A percentile compares a stretch with the other conserved stretches of the same genome.
Evolutionary conservation across 2,797 vertebrate genomes (phyloP).

Genomic region (Atherinosoma microstoma): DNA sequence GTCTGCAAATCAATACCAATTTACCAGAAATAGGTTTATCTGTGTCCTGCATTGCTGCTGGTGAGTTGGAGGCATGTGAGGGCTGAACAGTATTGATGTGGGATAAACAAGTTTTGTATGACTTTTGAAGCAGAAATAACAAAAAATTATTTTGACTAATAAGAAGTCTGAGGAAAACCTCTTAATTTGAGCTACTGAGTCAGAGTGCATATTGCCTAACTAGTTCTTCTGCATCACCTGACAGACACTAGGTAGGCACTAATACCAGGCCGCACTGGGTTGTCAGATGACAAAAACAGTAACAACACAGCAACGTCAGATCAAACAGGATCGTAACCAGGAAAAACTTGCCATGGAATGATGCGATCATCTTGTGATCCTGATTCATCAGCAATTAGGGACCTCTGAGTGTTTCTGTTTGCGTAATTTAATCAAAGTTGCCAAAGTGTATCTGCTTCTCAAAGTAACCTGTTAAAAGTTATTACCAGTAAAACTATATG

Average conservation of each 20-base stretch:
- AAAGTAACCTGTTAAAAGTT: not conserved
- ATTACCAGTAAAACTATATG: not conserved
- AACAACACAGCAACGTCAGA: not conserved
- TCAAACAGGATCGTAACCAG: not conserved
- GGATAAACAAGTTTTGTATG: not conserved
- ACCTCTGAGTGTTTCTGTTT: slow-evolving; percentile 11
- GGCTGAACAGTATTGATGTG: not conserved
- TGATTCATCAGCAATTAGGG: slow-evolving; percentile 31
- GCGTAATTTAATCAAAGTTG: slow-evolving; percentile 1
- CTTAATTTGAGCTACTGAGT: slow-evolving; percentile 7
- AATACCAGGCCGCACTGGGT: not conserved
- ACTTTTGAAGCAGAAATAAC: not conserved
- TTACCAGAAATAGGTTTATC: not conserved
- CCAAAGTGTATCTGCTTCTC: not conserved
- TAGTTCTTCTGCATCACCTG: slow-evolving; percentile 62
- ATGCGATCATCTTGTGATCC: slow-evolving; percentile 41
- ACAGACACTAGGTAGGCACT: slow-evolving; percentile 13
- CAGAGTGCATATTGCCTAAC: slow-evolving; percentile 24
- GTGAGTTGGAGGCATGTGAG: not conserved
- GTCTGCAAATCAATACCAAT: not conserved
- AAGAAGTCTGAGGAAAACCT: not conserved
- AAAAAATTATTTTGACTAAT: no score
- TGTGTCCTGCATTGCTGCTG: not conserved
- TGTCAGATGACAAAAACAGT: slow-evolving; percentile 38
- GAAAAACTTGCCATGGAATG: slow-evolving; percentile 2